Evolutionary conservation across 1,140 invertebrate genomes (phyloP), one percentile per base, ranked within the genome.

Genomic region (Caenorhabditis tropicalis): DNA sequence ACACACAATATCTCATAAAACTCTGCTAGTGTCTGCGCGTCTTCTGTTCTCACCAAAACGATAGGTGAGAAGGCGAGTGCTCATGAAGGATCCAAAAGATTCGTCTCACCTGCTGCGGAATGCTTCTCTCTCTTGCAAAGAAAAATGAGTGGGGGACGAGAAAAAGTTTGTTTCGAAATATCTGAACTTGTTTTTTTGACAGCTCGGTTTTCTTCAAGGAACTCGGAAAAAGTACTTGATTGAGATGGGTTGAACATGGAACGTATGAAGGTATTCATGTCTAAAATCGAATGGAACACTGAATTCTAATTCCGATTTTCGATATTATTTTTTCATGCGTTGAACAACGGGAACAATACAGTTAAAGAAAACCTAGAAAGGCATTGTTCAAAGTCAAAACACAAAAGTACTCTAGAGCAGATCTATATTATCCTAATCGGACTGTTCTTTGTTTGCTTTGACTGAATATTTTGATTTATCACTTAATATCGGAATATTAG

Each of bases 1-100:
- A 74, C 29, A 65, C 65, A 74, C 65, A 74, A 74, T 74, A 74
- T 74, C 65, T 74, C 33, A 74, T 74, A 74, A 74, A 74, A 74
- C 36, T 74, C 33, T 74, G 65, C 33, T 9, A 24, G n/a, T n/a
- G 65, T 74, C 65, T 74, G 65, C 65, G 65, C 65, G 21, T 74
- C 65, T 24, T 46, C 12, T 43, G 65, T 74, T 74, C 65, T 43
- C 36, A 74, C 65, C 33, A 43, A 74, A 43, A 36, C 43, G 36
- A 74, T 74, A 74, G 65, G 65, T 74, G 65, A 74, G 65, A 74
- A 74, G 65, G 24, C 53, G 6, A 31, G 65, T 33, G 65, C 65
- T 74, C 65, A 74, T 74, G 65, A 74, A 74, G 65, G 65, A 74
- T 31, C 65, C 33, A 74, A 24, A 74, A n/a, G 65, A 74, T 74